Evolutionary conservation across 2,797 vertebrate genomes (phyloP).

Genomic region (Siniperca scherzeri): DNA sequence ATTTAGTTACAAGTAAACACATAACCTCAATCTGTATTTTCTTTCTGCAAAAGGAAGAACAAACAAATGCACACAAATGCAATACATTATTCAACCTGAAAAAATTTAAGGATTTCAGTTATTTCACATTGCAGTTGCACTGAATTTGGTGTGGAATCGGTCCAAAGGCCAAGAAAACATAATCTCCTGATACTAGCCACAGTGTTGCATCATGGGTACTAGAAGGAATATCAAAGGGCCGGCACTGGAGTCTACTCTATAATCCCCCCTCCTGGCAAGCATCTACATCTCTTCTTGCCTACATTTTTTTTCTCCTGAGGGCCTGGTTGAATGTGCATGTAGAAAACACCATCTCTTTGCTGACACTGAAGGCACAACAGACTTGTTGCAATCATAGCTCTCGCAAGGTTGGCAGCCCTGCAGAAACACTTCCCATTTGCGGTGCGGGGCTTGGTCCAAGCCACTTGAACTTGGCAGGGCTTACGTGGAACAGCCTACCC

Average conservation of each 20-base stretch:
- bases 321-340: conserved; percentile 46
- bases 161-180: conserved; percentile 69
- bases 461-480: conserved; percentile 86
- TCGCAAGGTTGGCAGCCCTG: conserved; percentile 78
- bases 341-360: conserved; percentile 63
- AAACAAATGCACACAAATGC: conserved; percentile 4
- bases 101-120: conserved; percentile 18
- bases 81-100: conserved; percentile 2
- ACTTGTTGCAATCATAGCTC: conserved; percentile 63
- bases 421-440: conserved; percentile 82
- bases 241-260: conserved; percentile 65
- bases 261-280: conserved; percentile 74
- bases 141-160: conserved; percentile 41
- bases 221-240: conserved; percentile 74
- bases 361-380: conserved; percentile 56
- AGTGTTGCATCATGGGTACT: conserved; percentile 78
- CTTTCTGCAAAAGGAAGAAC: conserved; percentile 11
- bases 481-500: conserved; percentile 83
- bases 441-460: conserved; percentile 81
- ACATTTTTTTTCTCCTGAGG: conserved; percentile 45
- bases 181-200: conserved; percentile 62
- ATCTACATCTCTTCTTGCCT: conserved; percentile 54
- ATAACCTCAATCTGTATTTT: neutral
- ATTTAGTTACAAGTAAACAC: neutral
- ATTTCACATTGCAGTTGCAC: conserved; percentile 37